Evolutionary conservation across 1,140 invertebrate species (phyloP).

Genomic region (Coenobita brevimanus): DNA sequence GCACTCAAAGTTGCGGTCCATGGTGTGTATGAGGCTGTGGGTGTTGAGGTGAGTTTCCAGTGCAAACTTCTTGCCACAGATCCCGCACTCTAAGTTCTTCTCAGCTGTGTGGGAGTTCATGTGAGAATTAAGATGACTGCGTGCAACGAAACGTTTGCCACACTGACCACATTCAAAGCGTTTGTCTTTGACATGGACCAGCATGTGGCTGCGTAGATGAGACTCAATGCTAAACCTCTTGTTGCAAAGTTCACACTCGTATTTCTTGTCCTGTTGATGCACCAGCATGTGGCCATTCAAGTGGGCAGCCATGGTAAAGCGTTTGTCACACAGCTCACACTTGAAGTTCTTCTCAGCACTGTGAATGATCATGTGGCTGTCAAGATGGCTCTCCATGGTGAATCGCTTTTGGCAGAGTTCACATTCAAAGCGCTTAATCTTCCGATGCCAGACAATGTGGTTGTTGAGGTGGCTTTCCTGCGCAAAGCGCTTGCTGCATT

Average conservation of each 20-base stretch:
- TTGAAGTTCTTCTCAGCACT: constrained; percentile 55
- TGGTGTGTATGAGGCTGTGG: constrained; percentile 39
- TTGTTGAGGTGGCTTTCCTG: constrained; percentile 60
- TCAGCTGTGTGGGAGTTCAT: constrained; percentile 36
- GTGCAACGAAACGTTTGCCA: constrained; percentile 38
- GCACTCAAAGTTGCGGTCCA: constrained; percentile 55
- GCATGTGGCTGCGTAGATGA: constrained; percentile 54
- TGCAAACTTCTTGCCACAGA: constrained; percentile 44
- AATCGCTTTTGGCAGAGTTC: constrained; percentile 52
- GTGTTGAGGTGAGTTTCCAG: constrained; percentile 52
- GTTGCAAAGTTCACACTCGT: constrained; percentile 47
- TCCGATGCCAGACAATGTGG: constrained; percentile 56
- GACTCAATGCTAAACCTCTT: constrained; percentile 42
- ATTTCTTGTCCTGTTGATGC: constrained; percentile 40
- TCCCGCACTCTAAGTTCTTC: constrained; percentile 40
- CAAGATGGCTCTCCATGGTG: constrained; percentile 54
- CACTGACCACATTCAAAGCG: constrained; percentile 47
- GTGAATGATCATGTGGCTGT: constrained; percentile 55
- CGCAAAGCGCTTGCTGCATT: constrained; percentile 52
- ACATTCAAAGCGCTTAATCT: constrained; percentile 50
- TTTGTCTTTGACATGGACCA: constrained; percentile 48
- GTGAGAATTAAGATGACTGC: constrained; percentile 47
- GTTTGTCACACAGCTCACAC: constrained; percentile 52
- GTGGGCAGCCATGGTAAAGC: constrained; percentile 48
- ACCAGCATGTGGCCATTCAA: constrained; percentile 54